Evolutionary conservation across 1,140 invertebrate species (phyloP).

Genomic region (Orchestia grillus): DNA sequence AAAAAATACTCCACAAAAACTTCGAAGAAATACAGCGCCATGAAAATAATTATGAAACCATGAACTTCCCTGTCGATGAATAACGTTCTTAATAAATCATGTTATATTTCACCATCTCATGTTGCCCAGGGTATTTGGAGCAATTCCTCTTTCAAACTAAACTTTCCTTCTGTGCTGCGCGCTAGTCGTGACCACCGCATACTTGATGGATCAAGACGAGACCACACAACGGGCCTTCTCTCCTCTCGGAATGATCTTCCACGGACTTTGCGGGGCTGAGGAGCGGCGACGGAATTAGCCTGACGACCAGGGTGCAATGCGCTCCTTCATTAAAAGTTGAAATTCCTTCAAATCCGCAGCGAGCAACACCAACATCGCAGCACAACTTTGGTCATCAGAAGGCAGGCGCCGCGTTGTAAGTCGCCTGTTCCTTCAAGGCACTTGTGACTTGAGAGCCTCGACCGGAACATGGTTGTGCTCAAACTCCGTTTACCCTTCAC

Average conservation of each 20-base stretch:
- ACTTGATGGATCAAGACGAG: background rate
- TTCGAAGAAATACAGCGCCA: too few relatives aligned
- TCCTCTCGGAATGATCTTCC: background rate
- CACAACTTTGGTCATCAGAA: background rate
- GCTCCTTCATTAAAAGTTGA: slow-evolving; percentile 21
- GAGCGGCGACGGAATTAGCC: background rate
- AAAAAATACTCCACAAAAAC: too few relatives aligned
- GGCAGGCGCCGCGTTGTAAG: too few relatives aligned
- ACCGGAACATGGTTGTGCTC: background rate
- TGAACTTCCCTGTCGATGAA: too few relatives aligned
- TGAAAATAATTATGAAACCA: too few relatives aligned
- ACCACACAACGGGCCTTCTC: background rate
- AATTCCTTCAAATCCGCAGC: background rate
- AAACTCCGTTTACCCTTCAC: too few relatives aligned
- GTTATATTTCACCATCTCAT: too few relatives aligned
- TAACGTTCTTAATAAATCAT: too few relatives aligned
- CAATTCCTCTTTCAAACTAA: background rate
- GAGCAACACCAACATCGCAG: background rate
- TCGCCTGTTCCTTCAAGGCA: background rate
- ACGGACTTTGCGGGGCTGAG: background rate
- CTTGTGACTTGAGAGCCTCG: background rate
- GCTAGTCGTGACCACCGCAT: too few relatives aligned
- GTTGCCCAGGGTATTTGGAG: too few relatives aligned
- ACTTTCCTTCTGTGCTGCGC: too few relatives aligned
- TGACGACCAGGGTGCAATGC: background rate